Conservation (phyloP, 2,888 invertebrate genomes). For the Hylaea fasciaria region DNA sequence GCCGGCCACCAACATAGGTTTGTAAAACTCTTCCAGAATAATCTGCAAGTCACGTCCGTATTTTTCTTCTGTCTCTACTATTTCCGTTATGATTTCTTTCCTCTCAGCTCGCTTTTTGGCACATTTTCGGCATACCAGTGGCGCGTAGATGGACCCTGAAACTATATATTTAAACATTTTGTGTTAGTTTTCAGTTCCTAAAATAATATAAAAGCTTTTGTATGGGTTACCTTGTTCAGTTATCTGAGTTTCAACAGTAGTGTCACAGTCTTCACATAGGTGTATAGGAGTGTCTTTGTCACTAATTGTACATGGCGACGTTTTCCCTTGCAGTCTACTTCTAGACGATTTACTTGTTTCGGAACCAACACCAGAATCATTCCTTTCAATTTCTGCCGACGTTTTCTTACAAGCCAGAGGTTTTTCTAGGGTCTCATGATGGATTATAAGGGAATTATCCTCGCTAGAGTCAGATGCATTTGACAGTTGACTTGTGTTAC, state of each 20-base stretch:
- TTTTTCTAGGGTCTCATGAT: slow-evolving; percentile 85
- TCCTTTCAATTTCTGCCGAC: slow-evolving; percentile 93
- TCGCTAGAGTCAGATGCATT: slow-evolving; percentile 94
- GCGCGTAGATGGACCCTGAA: slow-evolving; percentile 89
- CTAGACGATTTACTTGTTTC: slow-evolving; percentile 95
- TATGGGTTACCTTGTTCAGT: slow-evolving; percentile 85
- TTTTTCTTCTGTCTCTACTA: slow-evolving; percentile 98
- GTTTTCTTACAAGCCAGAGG: slow-evolving; percentile 83
- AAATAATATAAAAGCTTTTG: background rate
- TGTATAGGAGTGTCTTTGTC: slow-evolving; percentile 87
- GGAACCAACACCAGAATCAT: slow-evolving; percentile 96
- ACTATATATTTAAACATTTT: slow-evolving; percentile 8
- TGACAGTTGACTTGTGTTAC: slow-evolving; percentile 90
- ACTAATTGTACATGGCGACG: slow-evolving; percentile 74
- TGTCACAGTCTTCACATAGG: slow-evolving; percentile 94
- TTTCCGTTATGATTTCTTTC: slow-evolving; percentile 97
- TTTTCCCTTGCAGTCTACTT: slow-evolving; percentile 88
- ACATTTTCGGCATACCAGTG: slow-evolving; percentile 94
- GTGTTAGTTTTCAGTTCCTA: background rate
- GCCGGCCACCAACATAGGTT: slow-evolving; percentile 97
- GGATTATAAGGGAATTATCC: slow-evolving; percentile 89
- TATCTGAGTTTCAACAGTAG: slow-evolving; percentile 89
- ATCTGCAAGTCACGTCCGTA: slow-evolving; percentile 97
- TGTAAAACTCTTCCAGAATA: slow-evolving; percentile 96
- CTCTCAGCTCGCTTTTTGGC: slow-evolving; percentile 94